Conservation (phyloP, 1,140 invertebrate species). For the Andricus grossulariae region DNA sequence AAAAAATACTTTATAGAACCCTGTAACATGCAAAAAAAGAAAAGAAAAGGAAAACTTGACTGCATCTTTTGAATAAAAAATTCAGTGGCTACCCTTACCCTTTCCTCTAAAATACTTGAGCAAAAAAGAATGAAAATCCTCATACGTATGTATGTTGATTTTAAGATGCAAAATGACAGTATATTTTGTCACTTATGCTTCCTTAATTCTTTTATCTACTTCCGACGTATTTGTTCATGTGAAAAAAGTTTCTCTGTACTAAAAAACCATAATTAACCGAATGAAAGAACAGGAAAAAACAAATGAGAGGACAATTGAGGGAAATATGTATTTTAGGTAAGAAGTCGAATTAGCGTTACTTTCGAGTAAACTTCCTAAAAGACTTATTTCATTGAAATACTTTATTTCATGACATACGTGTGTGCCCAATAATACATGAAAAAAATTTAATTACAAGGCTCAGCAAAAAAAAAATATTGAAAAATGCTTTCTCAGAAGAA, state of each 20-base stretch:
- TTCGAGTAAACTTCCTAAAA: too few relatives aligned
- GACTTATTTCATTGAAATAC: too few relatives aligned
- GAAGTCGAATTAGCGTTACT: neutral
- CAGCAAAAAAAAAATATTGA: too few relatives aligned
- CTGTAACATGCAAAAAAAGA: too few relatives aligned
- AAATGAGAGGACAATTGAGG: neutral
- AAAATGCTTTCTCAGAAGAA: too few relatives aligned
- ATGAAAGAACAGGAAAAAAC: neutral
- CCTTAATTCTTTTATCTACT: neutral
- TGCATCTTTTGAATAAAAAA: neutral
- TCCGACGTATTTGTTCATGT: neutral
- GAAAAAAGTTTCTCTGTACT: neutral
- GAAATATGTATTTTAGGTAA: neutral
- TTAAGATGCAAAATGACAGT: neutral
- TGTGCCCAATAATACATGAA: too few relatives aligned
- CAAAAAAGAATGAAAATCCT: neutral
- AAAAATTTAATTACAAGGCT: too few relatives aligned
- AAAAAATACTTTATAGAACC: too few relatives aligned
- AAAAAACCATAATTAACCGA: neutral
- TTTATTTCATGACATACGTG: too few relatives aligned
- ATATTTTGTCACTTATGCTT: neutral
- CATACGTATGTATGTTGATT: neutral
- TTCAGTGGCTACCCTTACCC: neutral
- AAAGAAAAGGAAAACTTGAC: too few relatives aligned
- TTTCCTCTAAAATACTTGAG: too few relatives aligned